Evolutionary conservation across 2,888 invertebrate species (phyloP), one percentile per base, ranked within the genome.

Genomic region (Sinopyrophorus schimmeli): DNA sequence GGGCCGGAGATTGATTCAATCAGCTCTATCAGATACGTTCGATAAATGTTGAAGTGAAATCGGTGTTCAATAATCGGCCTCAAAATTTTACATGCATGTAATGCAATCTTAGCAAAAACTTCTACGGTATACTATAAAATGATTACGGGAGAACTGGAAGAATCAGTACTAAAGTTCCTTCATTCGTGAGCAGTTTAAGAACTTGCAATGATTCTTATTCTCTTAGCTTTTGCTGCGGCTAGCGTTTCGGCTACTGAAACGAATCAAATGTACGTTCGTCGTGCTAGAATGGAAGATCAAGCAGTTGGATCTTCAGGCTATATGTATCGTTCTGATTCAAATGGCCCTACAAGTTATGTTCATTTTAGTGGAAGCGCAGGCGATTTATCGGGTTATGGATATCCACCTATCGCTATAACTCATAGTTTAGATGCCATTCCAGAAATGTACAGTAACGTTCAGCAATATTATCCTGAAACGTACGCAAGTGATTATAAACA

Each of bases 301-400:
- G 80, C 79, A 52, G 77, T 79, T 0, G 80, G 80, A 0, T 81
- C 80, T 0, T 77, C 79, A 0, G 82, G 80, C 1, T 83, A 79
- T 66, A 75, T 78, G 21, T 78, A 78, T 65, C 76, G 76, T 55
- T 77, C 77, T 61, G 74, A 76, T 43, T 74, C 70, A 48, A 72
- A 76, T 23, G 76, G 77, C 0, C 75, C 76, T 1, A 75, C 72
- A 2, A 76, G 75, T 54, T 76, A 79, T 32, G 68, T 76, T 11
- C 70, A 76, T 60, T 73, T 78, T 71, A 75, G 73, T 3, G 32
- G 41, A 16, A 76, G 75, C 43, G 72, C 69, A 53, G 76, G 69
- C 3, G 64, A 69, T 49, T 41, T 62, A 12, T 26, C 35, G n/a
- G 17, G 39, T 5, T 51, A 54, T 44, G 69, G 69, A 1, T 43